phyloP scores from a whole-genome alignment of 2,888 invertebrate species.

The Diploptera punctata region DNA sequence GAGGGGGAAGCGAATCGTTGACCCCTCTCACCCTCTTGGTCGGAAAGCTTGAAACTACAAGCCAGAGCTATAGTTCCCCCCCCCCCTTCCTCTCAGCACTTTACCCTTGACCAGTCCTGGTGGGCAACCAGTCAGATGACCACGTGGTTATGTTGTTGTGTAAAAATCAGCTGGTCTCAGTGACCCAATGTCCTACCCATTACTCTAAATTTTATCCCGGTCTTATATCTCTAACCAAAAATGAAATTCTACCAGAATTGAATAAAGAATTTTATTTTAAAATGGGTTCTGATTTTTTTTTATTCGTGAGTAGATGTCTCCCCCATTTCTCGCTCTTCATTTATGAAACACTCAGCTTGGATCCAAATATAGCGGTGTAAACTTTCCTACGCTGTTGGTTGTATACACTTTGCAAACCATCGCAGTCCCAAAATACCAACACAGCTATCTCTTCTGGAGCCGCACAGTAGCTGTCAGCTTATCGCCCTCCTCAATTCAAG shows the following conservation, averaged over 20 bases:
- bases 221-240: no score
- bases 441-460: background rate
- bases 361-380: slow-evolving; percentile 36
- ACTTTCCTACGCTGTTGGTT: slow-evolving; percentile 22
- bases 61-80: background rate
- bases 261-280: no score
- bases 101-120: background rate
- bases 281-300: background rate
- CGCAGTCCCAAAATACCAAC: slow-evolving; percentile 32
- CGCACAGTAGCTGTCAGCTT: background rate
- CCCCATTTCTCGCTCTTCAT: background rate
- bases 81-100: background rate
- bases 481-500: no score
- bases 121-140: slow-evolving; percentile 25
- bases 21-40: background rate
- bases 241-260: no score
- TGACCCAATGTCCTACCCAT: no score
- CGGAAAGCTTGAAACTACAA: background rate
- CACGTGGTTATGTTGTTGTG: slow-evolving; percentile 24
- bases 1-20: slow-evolving; percentile 1
- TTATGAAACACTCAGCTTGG: background rate
- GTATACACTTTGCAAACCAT: slow-evolving; percentile 33
- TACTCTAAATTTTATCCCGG: no score
- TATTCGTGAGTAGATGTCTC: background rate
- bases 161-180: background rate